Evolutionary conservation across 2,888 invertebrate genomes (phyloP).

Genomic region (Biston betularia): DNA sequence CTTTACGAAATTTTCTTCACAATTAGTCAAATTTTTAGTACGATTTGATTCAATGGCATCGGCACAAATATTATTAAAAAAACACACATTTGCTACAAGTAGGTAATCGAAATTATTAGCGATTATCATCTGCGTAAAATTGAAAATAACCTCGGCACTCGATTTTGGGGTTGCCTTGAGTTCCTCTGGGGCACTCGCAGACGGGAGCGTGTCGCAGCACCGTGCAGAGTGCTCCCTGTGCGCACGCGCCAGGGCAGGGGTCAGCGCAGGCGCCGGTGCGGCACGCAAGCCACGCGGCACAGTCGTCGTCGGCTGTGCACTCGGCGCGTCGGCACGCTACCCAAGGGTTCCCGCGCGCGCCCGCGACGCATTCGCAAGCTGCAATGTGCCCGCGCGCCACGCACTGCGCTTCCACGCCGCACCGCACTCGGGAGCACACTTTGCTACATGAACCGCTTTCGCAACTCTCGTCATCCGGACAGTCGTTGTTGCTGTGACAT

Average conservation of each 20-base stretch:
- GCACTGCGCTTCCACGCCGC: slow-evolving; percentile 93
- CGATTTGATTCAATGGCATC: too few species aligned
- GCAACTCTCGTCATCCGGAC: slow-evolving; percentile 93
- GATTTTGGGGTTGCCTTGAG: slow-evolving; percentile 91
- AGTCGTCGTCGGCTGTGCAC: slow-evolving; percentile 91
- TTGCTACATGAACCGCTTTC: slow-evolving; percentile 93
- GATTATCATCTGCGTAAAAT: not conserved
- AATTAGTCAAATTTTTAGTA: too few species aligned
- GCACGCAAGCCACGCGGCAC: slow-evolving; percentile 92
- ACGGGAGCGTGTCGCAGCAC: slow-evolving; percentile 91
- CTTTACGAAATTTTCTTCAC: too few species aligned
- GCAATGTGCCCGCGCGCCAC: slow-evolving; percentile 92
- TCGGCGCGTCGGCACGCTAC: slow-evolving; percentile 92
- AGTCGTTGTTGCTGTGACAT: slow-evolving; percentile 94
- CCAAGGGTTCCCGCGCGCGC: slow-evolving; percentile 92
- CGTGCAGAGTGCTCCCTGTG: slow-evolving; percentile 90
- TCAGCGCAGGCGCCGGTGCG: slow-evolving; percentile 91
- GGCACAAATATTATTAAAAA: too few species aligned
- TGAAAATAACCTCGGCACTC: slow-evolving; percentile 86
- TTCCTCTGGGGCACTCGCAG: slow-evolving; percentile 94
- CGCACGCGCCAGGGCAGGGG: slow-evolving; percentile 94
- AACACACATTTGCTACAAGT: too few species aligned
- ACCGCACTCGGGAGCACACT: slow-evolving; percentile 92
- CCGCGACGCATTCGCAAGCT: slow-evolving; percentile 91
- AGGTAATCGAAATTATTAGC: not conserved